Evolutionary conservation across 1,140 invertebrate species (phyloP), one percentile per base, ranked within the genome.

Genomic region (Zeugodacus cucurbitae): DNA sequence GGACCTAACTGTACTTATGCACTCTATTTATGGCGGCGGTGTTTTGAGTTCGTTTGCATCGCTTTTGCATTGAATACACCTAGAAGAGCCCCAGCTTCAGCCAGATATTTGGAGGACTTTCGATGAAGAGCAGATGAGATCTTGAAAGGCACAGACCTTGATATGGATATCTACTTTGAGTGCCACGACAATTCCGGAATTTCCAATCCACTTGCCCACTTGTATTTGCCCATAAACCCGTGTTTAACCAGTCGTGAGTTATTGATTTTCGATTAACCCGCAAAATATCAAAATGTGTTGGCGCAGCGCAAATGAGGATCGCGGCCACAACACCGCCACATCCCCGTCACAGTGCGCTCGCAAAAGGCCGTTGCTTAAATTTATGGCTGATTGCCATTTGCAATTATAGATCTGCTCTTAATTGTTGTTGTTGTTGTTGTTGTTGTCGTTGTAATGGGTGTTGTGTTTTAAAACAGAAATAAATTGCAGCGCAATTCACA

Each of bases 221-320:
- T 3, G 14, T 0, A 17, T 10, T 54, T 54, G 14, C 22, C 6
- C 58, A 62, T 62, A 62, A 62, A 26, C n/a, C 2, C n/a, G 58
- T 26, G 58, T 7, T 62, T 62, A 26, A 62, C 58, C n/a, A 62
- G 58, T 8, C 22, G 1, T 14, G 10, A 8, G 17, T 14, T 74
- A 74, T 74, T 17, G 67, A 74, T 74, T 74, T 74, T 74, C 67
- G 67, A 74, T 74, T 74, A 74, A 37, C 17, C 7, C 74, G 44
- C n/a, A 14, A 86, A 59, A 37, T 57, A 17, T 17, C 26, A 41
- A 41, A 41, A 41, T 82, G 48, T 20, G 48, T 41, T 41, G 37
- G 3, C 32, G 17, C 29, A 78, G 32, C 17, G 41, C 54, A 14
- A 57, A 20, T 41, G 11, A 10, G 48, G 1, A 14, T 10, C 48